Evolutionary conservation across 2,888 invertebrate species (phyloP), one percentile per base, ranked within the genome.

Genomic region (Mactromeris polynyma): DNA sequence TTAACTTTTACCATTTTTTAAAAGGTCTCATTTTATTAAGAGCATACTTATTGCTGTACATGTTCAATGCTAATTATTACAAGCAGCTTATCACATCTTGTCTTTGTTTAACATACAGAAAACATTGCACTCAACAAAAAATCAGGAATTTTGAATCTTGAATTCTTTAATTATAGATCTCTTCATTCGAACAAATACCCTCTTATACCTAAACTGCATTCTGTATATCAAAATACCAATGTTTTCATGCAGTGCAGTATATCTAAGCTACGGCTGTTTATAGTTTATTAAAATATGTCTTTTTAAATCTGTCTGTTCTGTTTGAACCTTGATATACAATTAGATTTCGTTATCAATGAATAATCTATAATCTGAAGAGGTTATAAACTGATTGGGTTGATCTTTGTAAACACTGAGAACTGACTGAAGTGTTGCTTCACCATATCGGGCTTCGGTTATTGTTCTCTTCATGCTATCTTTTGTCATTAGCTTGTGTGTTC

Each of bases 321-420:
- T 64, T 64, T 64, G 58, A 64, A 64, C 58, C 58, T 64, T 9
- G 58, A 54, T 73, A 19, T 83, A 31, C 19, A 73, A 77, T 31
- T 26, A 40, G 69, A 69, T 73, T 83, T 38, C 19, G 64, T 82
- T 82, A 82, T 82, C 82, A 19, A n/a, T n/a, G 42, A 83, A 73
- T 83, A 73, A 83, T 73, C 58, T 31, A 14, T 9, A 9, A 73
- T 73, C 73, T 38, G 83, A 83, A 83, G 69, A 83, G 83, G 69
- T 46, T 83, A 83, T 83, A 83, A 73, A 73, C 69, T 73, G 83
- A 83, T 83, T 69, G 46, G 83, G 33, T 83, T 73, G 64, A 46
- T 19, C 73, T 46, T 14, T 73, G 83, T 73, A 83, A 83, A 83
- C 73, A 83, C 46, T 42, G 36, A 31, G 69, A 73, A 73, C 40